Evolutionary conservation across 2,888 invertebrate species (phyloP).

Genomic region (Empis stercorea): DNA sequence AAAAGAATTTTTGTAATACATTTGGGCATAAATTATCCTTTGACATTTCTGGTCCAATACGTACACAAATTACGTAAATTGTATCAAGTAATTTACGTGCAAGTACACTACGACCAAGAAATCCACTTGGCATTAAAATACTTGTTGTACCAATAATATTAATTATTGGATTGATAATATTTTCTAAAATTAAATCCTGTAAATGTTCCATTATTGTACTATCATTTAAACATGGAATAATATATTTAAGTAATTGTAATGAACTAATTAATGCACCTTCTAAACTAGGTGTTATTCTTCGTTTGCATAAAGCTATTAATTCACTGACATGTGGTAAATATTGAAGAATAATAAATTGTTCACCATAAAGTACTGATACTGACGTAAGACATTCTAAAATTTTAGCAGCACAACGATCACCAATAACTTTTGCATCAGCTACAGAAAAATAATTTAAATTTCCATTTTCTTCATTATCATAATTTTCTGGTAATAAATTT

Average conservation of each 20-base stretch:
- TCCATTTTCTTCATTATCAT: conserved; percentile 31
- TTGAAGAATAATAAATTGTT: conserved; percentile 75
- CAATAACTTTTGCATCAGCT: conserved; percentile 50
- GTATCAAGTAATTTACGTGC: conserved; percentile 72
- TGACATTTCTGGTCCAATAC: conserved; percentile 67
- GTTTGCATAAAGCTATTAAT: conserved; percentile 64
- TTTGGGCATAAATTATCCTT: conserved; percentile 59
- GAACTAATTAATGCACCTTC: conserved; percentile 84
- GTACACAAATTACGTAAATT: conserved; percentile 61
- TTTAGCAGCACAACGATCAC: conserved; percentile 71
- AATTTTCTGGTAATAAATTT: conserved; percentile 45
- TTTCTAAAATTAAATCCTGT: conserved; percentile 74
- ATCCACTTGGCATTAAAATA: conserved; percentile 70
- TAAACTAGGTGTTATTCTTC: conserved; percentile 65
- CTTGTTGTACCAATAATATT: conserved; percentile 67
- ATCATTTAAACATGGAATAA: conserved; percentile 71
- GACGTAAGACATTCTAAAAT: conserved; percentile 84
- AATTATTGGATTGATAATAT: conserved; percentile 71
- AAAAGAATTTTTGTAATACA: conserved; percentile 59
- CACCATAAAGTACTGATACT: conserved; percentile 80
- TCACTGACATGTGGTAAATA: conserved; percentile 85
- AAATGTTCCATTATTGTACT: conserved; percentile 76
- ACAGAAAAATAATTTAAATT: conserved; percentile 49
- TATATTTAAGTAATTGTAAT: conserved; percentile 62
- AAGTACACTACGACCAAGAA: conserved; percentile 57